Evolutionary conservation across 2,797 vertebrate genomes (phyloP), one percentile per base, ranked within the genome.

Genomic region (Hippocampus kuda): DNA sequence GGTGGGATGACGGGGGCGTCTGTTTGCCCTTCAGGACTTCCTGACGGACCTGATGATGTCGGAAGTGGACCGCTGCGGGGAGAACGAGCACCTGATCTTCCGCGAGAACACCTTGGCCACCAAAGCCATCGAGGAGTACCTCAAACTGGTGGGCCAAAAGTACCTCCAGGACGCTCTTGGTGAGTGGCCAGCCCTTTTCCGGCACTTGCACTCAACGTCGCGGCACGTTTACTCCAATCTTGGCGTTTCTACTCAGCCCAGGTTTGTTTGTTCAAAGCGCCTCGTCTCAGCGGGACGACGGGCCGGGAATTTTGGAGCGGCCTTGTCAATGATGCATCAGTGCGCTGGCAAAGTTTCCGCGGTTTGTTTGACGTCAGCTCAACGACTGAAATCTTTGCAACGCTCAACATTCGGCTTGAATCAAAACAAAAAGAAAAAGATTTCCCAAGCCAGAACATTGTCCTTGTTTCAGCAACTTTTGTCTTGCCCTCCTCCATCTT

Each of bases 21-120:
- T 6, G 41, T 53, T 63, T 15, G 42, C 46, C 27, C 84, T 79
- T 54, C 83, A 99, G 97, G 97, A 99, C 89, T 99, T 99, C 89
- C 93, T 99, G 86, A 98, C 96, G 0, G 97, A 99, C 83, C 83
- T 99, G 86, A 98, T 99, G 97, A 99, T 99, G 95, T 98, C 96
- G 0, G 97, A 99, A 89, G 96, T 99, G 77, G 96, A 98, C 86
- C 94, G 97, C 81, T 99, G 96, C 10, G 97, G 97, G 42, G 97
- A 99, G 83, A 99, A 99, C 2, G 97, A 99, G 86, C 97, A 99
- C 85, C 94, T 99, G 81, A 98, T 99, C 86, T 99, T 99, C 90
- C 92, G 97, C 81, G 97, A 99, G 88, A 99, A 99, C 85, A 99
- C 97, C 0, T 83, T 99, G 48, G 97, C 95, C 73, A 99, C 97